Evolutionary conservation across 2,113 vertebrate species (phyloP).

Genomic region (Leucopsar rothschildi): DNA sequence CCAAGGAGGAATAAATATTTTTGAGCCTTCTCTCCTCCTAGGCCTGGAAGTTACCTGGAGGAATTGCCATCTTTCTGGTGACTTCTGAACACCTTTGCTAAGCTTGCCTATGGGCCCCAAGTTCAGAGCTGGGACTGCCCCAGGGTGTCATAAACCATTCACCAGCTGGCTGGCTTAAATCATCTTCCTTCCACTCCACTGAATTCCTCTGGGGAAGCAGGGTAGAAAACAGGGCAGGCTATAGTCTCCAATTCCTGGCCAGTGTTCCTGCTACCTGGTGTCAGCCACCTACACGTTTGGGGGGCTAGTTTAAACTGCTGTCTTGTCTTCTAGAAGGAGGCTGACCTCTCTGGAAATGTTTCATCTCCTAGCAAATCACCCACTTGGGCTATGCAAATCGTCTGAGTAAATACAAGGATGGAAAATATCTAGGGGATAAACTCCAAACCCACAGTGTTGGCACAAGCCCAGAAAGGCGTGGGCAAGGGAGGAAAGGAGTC

Average conservation of each 20-base stretch:
- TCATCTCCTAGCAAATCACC: not conserved
- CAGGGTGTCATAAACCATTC: not conserved
- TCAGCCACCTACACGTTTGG: not conserved
- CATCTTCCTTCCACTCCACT: not conserved
- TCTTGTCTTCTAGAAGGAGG: not conserved
- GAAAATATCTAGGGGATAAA: not conserved
- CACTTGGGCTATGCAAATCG: not conserved
- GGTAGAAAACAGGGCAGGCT: not conserved
- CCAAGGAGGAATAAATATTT: not conserved
- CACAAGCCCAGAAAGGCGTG: not conserved
- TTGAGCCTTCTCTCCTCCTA: not conserved
- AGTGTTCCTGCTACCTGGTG: not conserved
- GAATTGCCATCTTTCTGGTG: not conserved
- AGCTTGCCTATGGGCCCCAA: not conserved
- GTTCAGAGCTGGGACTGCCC: not conserved
- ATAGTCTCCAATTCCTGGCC: not conserved
- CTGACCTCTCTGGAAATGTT: not conserved
- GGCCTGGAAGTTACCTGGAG: not conserved
- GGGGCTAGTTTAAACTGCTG: not conserved
- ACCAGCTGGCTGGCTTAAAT: not conserved
- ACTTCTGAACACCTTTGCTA: not conserved
- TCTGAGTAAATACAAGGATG: not conserved
- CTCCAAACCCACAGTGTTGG: not conserved
- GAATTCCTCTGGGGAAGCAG: not conserved
- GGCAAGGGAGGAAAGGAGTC: not conserved